Conservation (phyloP, 30 jellyfish, hydroid and myxozoan species). For the Cassiopea andromeda region DNA sequence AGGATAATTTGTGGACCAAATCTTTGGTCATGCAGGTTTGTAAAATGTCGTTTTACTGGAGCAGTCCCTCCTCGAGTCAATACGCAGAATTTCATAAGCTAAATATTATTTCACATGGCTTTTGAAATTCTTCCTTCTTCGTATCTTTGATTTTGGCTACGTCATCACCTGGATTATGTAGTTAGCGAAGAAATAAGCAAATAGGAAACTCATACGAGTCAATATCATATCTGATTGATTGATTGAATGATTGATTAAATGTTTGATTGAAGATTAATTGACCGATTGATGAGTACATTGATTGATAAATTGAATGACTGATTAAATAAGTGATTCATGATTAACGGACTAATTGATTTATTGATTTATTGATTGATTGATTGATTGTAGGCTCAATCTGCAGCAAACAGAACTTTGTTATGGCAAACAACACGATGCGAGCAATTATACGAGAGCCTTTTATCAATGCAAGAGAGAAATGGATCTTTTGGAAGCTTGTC, state of each 20-base stretch:
- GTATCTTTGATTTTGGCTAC: too few relatives aligned
- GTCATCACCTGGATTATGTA: too few relatives aligned
- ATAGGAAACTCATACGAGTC: neutral
- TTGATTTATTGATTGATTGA: neutral
- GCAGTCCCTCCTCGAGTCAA: too few relatives aligned
- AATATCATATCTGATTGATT: neutral
- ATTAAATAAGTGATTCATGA: neutral
- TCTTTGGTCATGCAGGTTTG: constrained; percentile 66
- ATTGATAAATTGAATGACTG: neutral
- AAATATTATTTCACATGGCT: too few relatives aligned
- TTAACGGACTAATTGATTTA: neutral
- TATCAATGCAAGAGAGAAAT: constrained; percentile 5
- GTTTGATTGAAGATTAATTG: neutral
- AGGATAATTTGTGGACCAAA: constrained; percentile 45
- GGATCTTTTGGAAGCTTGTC: constrained; percentile 67
- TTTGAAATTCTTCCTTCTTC: too few relatives aligned
- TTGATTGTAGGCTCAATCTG: constrained; percentile 22
- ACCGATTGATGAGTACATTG: neutral
- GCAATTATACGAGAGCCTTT: neutral
- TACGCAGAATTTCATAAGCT: too few relatives aligned
- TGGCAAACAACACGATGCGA: constrained; percentile 23
- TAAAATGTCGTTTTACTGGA: too few relatives aligned
- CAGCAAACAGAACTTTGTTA: neutral
- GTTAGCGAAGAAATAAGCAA: too few relatives aligned
- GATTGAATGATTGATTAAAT: neutral